phyloP scores from a whole-genome alignment of 2,113 vertebrate species.

The Chascanopsetta lugubris region DNA sequence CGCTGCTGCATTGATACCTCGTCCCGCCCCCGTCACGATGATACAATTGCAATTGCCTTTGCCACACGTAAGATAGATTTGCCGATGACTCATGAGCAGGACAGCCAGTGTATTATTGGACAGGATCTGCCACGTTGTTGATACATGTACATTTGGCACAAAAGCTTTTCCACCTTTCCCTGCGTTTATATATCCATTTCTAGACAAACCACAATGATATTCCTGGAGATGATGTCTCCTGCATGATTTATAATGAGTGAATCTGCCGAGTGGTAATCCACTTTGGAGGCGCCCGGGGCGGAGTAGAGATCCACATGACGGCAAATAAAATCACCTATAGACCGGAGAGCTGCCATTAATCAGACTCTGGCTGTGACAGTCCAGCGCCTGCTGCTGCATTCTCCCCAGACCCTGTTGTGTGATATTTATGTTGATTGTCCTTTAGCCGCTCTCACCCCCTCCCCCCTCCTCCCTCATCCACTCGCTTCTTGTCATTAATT shows the following conservation, averaged over 20 bases:
- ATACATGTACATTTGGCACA: too few species aligned
- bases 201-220: conserved; percentile 35
- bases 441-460: conserved; percentile 23
- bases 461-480: conserved; percentile 21
- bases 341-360: conserved; percentile 72
- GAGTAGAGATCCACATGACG: conserved; percentile 44
- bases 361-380: conserved; percentile 64
- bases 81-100: too few species aligned
- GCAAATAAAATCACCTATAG: conserved; percentile 66
- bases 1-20: too few species aligned
- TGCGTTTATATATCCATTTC: not conserved
- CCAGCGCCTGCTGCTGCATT: conserved; percentile 44
- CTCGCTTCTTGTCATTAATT: conserved; percentile 66
- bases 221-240: conserved; percentile 46
- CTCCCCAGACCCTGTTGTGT: conserved; percentile 52
- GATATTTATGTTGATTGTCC: conserved; percentile 76
- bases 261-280: conserved; percentile 64
- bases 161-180: too few species aligned
- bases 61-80: too few species aligned
- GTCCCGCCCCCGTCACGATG: too few species aligned
- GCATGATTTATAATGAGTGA: conserved; percentile 69
- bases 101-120: too few species aligned
- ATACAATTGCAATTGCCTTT: too few species aligned
- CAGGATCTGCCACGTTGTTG: too few species aligned
- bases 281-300: conserved; percentile 51